These are phyloP conservation scores for Callocephalon fimbriatum DNA, from an alignment of 2,113 vertebrate genomes.

Conservation along the genomic window DNA sequence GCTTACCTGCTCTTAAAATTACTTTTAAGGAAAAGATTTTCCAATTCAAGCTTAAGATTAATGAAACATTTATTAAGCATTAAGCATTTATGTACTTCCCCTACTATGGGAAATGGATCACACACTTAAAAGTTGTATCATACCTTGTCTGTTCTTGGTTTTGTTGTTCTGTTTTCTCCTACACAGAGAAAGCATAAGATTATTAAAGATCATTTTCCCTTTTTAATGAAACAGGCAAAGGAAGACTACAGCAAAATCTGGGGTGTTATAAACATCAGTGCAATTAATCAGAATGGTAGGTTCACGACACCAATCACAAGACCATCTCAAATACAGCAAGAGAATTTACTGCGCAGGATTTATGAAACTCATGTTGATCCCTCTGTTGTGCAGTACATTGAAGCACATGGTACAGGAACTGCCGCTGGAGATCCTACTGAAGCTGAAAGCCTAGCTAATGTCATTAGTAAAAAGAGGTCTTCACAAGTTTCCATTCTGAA, in stretches of 20 bases:
- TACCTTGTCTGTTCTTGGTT: neutral
- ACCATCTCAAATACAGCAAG: slow-evolving; percentile 79
- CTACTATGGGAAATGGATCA: neutral
- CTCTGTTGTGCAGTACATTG: slow-evolving; percentile 80
- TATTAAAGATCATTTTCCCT: neutral
- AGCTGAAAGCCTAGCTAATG: slow-evolving; percentile 78
- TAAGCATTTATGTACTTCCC: neutral
- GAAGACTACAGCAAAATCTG: slow-evolving; percentile 83
- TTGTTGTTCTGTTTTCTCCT: neutral
- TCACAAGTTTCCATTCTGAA: slow-evolving; percentile 51
- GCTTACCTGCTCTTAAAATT: neutral
- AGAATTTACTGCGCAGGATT: slow-evolving; percentile 79
- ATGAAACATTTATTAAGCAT: neutral
- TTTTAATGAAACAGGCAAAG: slow-evolving; percentile 72
- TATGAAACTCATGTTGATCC: slow-evolving; percentile 76
- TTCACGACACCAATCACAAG: slow-evolving; percentile 80
- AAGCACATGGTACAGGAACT: slow-evolving; percentile 87
- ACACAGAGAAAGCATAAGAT: neutral
- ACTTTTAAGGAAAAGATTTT: neutral
- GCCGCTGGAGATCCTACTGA: slow-evolving; percentile 80
- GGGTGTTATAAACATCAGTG: slow-evolving; percentile 82
- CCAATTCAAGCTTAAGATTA: neutral
- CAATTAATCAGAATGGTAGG: slow-evolving; percentile 83
- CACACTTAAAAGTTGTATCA: neutral
- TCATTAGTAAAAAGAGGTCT: slow-evolving; percentile 73